phyloP scores from a whole-genome alignment of 1,140 invertebrate species.

The Heliconius hermathena region DNA sequence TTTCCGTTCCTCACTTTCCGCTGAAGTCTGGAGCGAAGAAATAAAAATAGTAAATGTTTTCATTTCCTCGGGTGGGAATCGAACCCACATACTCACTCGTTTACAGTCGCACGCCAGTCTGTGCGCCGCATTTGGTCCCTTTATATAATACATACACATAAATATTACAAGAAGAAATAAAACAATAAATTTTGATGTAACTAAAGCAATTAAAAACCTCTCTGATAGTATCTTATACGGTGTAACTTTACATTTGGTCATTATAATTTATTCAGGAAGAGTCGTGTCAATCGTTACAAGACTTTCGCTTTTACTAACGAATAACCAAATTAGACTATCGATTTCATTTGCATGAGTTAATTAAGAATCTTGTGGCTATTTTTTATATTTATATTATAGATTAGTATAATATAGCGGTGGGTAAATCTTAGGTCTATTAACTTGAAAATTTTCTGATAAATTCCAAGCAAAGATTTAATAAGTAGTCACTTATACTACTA shows the following conservation, averaged over 20 bases:
- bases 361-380: conserved; percentile 33
- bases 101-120: no score
- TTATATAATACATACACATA: neutral
- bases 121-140: no score
- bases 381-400: neutral
- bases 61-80: no score
- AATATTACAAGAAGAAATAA: neutral
- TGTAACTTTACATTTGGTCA: neutral
- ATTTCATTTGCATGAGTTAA: conserved; percentile 45
- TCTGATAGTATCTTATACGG: neutral
- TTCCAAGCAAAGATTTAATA: no score
- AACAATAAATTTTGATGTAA: neutral
- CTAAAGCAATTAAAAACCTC: neutral
- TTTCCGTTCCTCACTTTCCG: no score
- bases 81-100: no score
- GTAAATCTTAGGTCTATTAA: neutral
- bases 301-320: conserved; percentile 40
- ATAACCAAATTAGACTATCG: conserved; percentile 38
- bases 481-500: no score
- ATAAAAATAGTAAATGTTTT: no score
- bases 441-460: no score
- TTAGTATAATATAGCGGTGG: neutral
- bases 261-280: conserved; percentile 30
- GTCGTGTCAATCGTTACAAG: conserved; percentile 29
- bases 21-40: no score